Conservation (phyloP, 2,797 vertebrate genomes). For the Luscinia luscinia region DNA sequence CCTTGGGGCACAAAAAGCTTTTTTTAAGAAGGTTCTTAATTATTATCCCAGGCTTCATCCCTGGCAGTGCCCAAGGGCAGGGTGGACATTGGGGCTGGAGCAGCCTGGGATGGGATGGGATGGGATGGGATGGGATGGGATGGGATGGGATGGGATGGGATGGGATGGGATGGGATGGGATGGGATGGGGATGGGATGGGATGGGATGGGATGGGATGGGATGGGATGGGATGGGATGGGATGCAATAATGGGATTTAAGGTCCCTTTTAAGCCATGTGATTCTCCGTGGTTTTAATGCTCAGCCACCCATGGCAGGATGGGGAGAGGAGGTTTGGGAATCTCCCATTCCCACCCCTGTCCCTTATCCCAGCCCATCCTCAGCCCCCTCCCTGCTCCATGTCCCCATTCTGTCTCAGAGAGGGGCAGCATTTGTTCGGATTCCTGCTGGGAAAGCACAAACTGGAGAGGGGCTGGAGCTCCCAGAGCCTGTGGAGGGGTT, state of each 20-base stretch:
- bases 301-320: not conserved
- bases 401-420: fast-evolving
- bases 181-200: too few species aligned
- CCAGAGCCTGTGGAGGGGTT: too few species aligned
- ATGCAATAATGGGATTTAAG: not conserved
- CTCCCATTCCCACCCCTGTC: fast-evolving
- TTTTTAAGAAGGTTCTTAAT: not conserved
- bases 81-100: fast-evolving
- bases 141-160: too few species aligned
- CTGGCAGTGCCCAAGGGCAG: not conserved
- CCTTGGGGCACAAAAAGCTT: not conserved
- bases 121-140: too few species aligned
- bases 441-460: not conserved
- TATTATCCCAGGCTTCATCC: not conserved
- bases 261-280: not conserved
- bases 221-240: too few species aligned
- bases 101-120: not conserved
- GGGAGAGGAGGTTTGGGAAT: not conserved
- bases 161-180: too few species aligned
- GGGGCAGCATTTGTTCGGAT: not conserved
- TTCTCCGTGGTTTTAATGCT: not conserved
- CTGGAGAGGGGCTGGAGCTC: not conserved
- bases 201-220: too few species aligned
- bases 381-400: too few species aligned
- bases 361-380: fast-evolving